phyloP scores from a whole-genome alignment of 1,140 invertebrate species.

The Polypedilum vanderplanki region DNA sequence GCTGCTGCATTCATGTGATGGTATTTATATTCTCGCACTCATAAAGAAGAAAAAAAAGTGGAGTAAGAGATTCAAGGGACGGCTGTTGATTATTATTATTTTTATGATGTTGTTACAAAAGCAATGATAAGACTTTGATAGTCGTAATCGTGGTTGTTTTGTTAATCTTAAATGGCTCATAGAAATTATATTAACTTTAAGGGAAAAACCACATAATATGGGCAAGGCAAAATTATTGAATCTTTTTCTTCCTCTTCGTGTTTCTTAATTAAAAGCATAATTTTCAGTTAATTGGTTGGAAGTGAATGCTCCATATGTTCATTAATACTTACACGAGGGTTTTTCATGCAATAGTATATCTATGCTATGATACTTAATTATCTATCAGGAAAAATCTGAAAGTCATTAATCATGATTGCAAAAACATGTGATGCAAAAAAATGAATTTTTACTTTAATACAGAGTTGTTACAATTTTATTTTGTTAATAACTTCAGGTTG shows the following conservation, averaged over 20 bases:
- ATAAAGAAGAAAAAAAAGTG: too few species aligned
- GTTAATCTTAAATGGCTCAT: constrained; percentile 24
- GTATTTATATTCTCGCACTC: too few species aligned
- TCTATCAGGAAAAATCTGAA: too few species aligned
- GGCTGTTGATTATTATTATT: constrained; percentile 27
- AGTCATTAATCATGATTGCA: too few species aligned
- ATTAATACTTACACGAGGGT: not conserved
- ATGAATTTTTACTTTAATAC: too few species aligned
- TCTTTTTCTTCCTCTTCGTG: not conserved
- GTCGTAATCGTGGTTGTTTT: constrained; percentile 23
- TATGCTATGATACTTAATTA: too few species aligned
- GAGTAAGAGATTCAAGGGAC: too few species aligned
- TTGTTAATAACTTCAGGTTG: too few species aligned
- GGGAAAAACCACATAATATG: not conserved
- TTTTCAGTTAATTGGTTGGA: constrained; percentile 23
- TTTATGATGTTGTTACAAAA: constrained; percentile 27
- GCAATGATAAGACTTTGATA: constrained; percentile 27
- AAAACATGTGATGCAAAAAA: too few species aligned
- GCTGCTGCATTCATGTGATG: too few species aligned
- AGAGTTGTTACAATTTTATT: too few species aligned
- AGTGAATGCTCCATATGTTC: constrained; percentile 25
- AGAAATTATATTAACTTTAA: constrained; percentile 18
- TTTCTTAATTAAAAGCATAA: constrained; percentile 25
- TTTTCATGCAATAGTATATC: too few species aligned
- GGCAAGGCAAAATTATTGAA: not conserved